Percentiles rank a stretch among this genome's conserved stretches.
phyloP scores from a whole-genome alignment of 1,140 invertebrate species.

The Drosophila erecta region DNA sequence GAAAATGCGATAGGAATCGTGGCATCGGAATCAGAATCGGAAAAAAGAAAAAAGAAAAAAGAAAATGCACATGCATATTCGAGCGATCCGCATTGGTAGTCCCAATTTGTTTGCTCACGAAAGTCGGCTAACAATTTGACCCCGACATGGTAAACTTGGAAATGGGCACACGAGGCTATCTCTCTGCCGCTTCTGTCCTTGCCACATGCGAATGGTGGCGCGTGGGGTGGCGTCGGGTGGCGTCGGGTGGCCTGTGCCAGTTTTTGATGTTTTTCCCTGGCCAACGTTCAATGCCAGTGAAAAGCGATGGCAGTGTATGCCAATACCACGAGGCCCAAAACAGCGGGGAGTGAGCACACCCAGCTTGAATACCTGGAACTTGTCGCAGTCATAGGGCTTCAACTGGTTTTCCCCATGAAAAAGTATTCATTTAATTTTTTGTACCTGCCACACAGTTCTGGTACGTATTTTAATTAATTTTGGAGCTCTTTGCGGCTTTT shows the following conservation, averaged over 20 bases:
- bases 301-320: neutral
- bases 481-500: constrained; percentile 14
- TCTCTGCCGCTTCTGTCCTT: constrained; percentile 35
- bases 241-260: constrained; percentile 35
- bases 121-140: constrained; percentile 71
- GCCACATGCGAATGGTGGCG: constrained; percentile 40
- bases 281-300: constrained; percentile 50
- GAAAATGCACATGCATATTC: constrained; percentile 60
- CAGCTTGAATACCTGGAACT: constrained; percentile 12
- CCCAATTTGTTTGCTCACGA: constrained; percentile 73
- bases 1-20: constrained; percentile 42
- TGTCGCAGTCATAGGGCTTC: constrained; percentile 1
- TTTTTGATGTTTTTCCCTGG: constrained; percentile 49
- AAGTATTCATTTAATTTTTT: constrained; percentile 2
- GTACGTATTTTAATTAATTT: constrained; percentile 47
- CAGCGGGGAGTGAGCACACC: neutral
- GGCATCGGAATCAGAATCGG: constrained; percentile 11
- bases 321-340: constrained; percentile 1
- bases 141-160: constrained; percentile 82
- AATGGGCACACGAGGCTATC: constrained; percentile 75
- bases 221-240: constrained; percentile 1
- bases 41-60: neutral
- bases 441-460: constrained; percentile 3
- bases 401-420: constrained; percentile 1
- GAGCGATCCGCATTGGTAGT: constrained; percentile 33